Conservation (phyloP, 2,113 vertebrate species). For the Hystrix brachyura region DNA sequence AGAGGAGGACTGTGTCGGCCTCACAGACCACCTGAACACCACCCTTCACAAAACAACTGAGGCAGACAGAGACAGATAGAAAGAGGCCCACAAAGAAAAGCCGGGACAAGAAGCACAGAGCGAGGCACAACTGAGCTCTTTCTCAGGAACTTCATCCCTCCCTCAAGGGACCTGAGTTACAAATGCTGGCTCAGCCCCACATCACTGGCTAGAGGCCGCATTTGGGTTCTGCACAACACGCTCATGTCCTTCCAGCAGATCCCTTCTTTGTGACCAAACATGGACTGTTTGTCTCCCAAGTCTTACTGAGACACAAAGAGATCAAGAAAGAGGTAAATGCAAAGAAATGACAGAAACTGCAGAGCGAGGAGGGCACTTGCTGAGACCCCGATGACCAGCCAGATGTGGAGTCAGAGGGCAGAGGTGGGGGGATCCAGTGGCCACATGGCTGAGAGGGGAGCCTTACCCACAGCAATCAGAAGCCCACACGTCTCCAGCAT, state of each 20-base stretch:
- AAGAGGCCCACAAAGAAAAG: neutral
- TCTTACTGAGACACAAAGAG: neutral
- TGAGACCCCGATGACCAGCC: neutral
- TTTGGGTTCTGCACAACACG: neutral
- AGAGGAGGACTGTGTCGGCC: accelerated
- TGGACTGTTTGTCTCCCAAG: neutral
- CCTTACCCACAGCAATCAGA: slow-evolving; percentile 52
- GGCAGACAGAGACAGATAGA: neutral
- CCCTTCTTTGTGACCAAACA: neutral
- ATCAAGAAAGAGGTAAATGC: neutral
- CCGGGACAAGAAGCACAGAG: neutral
- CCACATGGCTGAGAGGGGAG: neutral
- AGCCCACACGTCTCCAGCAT: slow-evolving; percentile 65
- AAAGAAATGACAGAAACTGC: neutral
- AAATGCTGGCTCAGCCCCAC: neutral
- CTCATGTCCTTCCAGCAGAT: neutral
- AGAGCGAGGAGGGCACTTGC: neutral
- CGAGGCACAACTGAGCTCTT: neutral
- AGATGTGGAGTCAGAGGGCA: neutral
- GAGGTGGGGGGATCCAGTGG: neutral
- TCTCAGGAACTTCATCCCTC: neutral
- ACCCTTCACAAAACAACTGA: neutral
- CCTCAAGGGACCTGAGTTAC: neutral
- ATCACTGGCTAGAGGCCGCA: neutral
- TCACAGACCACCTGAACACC: neutral